A percentile compares a stretch with the other conserved stretches of the same genome.
These are phyloP conservation scores for Nomada fabriciana DNA, from an alignment of 2,888 invertebrate species.

Conservation along the genomic window DNA sequence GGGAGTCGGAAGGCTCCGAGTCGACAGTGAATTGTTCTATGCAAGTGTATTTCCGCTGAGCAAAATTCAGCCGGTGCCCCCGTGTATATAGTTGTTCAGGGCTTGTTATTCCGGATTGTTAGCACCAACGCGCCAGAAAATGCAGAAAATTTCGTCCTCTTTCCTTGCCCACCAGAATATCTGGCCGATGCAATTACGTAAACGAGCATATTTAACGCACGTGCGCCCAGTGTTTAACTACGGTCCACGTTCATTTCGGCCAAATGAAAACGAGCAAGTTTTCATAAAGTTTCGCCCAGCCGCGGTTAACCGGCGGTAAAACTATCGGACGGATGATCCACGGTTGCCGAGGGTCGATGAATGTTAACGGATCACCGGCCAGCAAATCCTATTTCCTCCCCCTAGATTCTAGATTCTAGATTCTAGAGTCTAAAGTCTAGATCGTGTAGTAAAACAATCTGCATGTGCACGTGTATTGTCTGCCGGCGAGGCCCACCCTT, in stretches of 20 bases:
- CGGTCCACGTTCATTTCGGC: slow-evolving; percentile 48
- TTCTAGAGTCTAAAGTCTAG: too few species aligned
- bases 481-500: slow-evolving; percentile 66
- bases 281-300: slow-evolving; percentile 29
- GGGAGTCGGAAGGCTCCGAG: background rate
- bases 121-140: background rate
- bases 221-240: slow-evolving; percentile 48
- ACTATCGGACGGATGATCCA: background rate
- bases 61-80: background rate
- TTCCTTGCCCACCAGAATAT: slow-evolving; percentile 24
- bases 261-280: slow-evolving; percentile 38
- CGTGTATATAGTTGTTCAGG: too few species aligned
- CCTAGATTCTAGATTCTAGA: too few species aligned
- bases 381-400: background rate
- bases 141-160: slow-evolving; percentile 19
- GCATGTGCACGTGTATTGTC: slow-evolving; percentile 31
- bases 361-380: background rate
- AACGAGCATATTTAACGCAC: slow-evolving; percentile 58
- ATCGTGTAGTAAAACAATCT: slow-evolving; percentile 17
- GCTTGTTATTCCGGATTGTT: too few species aligned
- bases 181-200: slow-evolving; percentile 48
- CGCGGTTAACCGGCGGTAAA: background rate
- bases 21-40: background rate
- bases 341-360: slow-evolving; percentile 8
- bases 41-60: background rate